A percentile compares a stretch with the other conserved stretches of the same genome.
Conservation (phyloP, 2,113 vertebrate species). For the Sceloporus tristichus region DNA sequence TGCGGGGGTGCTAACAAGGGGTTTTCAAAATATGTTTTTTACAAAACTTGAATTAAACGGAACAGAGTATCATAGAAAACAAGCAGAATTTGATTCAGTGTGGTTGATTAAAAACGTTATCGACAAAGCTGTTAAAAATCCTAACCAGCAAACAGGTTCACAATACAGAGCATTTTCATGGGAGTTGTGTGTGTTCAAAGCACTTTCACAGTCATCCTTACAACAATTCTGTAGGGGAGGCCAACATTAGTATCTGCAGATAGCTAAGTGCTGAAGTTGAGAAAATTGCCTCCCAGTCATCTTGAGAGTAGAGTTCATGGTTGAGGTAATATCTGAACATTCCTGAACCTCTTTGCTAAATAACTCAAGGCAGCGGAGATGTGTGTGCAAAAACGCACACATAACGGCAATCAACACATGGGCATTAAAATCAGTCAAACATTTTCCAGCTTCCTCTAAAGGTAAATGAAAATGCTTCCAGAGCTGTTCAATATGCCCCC, state of each 20-base stretch:
- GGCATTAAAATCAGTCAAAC: slow-evolving; percentile 61
- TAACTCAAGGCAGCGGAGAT: slow-evolving; percentile 48
- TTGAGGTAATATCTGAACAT: not conserved
- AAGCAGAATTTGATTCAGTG: not conserved
- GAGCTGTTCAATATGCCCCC: slow-evolving; percentile 61
- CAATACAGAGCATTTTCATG: not conserved
- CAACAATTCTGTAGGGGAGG: not conserved
- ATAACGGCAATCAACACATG: slow-evolving; percentile 57
- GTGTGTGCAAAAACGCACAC: slow-evolving; percentile 45
- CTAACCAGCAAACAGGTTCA: not conserved
- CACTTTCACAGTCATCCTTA: not conserved
- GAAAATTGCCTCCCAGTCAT: not conserved
- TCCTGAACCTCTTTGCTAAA: not conserved
- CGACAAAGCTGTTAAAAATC: not conserved
- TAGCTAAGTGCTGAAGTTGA: not conserved
- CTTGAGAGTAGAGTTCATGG: not conserved
- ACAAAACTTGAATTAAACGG: too few species aligned
- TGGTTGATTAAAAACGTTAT: not conserved
- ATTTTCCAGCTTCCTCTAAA: slow-evolving; percentile 65
- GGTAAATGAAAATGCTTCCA: slow-evolving; percentile 68
- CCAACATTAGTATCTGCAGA: not conserved
- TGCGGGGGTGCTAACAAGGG: too few species aligned
- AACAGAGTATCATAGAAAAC: not conserved
- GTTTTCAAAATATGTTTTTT: too few species aligned
- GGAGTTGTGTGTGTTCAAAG: too few species aligned